These are phyloP conservation scores for Molothrus aeneus DNA, from an alignment of 2,797 vertebrate genomes.

Conservation along the genomic window DNA sequence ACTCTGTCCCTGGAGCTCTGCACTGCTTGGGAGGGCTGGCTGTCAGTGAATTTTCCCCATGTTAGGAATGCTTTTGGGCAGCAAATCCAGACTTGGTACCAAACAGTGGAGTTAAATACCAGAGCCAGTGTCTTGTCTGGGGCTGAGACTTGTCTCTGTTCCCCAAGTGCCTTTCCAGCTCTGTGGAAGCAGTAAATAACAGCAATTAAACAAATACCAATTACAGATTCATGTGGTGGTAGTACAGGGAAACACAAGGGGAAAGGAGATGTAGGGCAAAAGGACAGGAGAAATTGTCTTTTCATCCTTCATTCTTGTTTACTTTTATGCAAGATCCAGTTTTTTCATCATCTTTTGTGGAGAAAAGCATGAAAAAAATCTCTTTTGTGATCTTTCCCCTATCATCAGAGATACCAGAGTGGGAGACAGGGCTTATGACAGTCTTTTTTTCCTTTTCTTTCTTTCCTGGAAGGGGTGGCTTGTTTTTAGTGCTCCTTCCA, in stretches of 20 bases:
- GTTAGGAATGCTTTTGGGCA: background rate
- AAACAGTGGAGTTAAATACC: background rate
- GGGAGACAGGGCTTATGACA: background rate
- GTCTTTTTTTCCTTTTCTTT: background rate
- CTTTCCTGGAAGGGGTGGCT: background rate
- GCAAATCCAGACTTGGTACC: background rate
- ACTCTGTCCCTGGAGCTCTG: fast-evolving
- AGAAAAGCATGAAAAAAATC: background rate
- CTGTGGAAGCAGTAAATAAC: background rate
- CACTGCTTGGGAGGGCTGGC: background rate
- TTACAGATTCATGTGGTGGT: background rate
- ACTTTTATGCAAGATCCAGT: background rate
- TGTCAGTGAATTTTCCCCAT: fast-evolving
- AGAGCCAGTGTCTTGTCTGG: background rate
- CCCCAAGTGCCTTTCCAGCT: background rate
- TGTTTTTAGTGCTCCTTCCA: background rate
- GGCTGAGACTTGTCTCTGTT: background rate
- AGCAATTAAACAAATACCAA: background rate
- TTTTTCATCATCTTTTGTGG: background rate
- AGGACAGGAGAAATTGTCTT: background rate
- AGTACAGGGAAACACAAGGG: background rate
- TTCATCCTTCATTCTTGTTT: background rate
- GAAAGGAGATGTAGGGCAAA: background rate
- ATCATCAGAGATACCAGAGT: background rate
- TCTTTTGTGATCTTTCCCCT: background rate